Evolutionary conservation across 2,888 invertebrate genomes (phyloP), one percentile per base, ranked within the genome.

Genomic region (Drosophila siamana): DNA sequence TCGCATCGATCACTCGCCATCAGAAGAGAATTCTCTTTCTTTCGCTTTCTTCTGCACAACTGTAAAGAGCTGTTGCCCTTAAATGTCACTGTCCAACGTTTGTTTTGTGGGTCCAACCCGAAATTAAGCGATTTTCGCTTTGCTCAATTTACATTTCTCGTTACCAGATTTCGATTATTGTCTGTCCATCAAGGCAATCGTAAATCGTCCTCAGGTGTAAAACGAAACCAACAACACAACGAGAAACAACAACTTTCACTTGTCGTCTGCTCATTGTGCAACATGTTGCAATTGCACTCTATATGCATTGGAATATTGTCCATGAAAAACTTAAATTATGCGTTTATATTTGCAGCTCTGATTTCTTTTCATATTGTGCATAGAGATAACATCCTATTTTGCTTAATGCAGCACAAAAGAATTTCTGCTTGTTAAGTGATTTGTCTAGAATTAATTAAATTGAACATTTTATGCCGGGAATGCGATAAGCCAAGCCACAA

Each of bases 61-160:
- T 61, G 86, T 74, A 67, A 59, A 73, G 33, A 46, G 16, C 16
- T 62, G 67, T 24, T 62, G 67, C 66, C 68, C 66, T 74, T 66
- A 50, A 80, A 74, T 63, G 74, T 62, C 61, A 43, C 19, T 50
- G 30, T 19, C 16, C 11, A 40, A 15, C 16, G 7, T 26, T 51
- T n/a, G n/a, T n/a, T n/a, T n/a, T n/a, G n/a, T n/a, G 36, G 22
- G 48, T 64, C 57, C 26, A 41, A 59, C 2, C 6, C 19, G 46
- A 72, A 85, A 85, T 88, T 65, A 86, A 86, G 85, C 78, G 87
- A 85, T 88, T 85, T 85, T 84, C 84, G 75, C 40, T 67, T 41
- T 54, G 26, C 62, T 60, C 70, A 74, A 86, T 84, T 85, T 88
- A 83, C 83, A 86, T 84, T 84, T 88, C 63, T 59, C 40, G 55